Base-by-base conservation (phyloP, 92 coral and sea anemone species). In the Phenganax stokvisi region DNA sequence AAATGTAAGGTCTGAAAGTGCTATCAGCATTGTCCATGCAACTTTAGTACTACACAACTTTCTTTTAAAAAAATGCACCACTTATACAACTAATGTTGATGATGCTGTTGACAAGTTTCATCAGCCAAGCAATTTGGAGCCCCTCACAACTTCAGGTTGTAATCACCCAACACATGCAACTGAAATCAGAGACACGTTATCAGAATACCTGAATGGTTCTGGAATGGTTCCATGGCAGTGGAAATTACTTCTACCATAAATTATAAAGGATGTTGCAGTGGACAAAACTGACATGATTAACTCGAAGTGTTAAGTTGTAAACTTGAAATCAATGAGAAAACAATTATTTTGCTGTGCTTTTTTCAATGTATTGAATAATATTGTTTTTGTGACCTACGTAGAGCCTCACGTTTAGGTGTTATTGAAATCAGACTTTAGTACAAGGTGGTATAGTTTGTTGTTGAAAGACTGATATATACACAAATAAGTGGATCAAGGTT, bases 161-260 rank as follows among this genome's bases (percentile, higher is more conserved):
- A 85, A 85, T 74, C 75, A 85, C 82, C 72, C 85, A 12, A 85
- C 74, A 85, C 73, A 56, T 81, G 88, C 88, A 17, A 62, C 63
- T 3, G 0, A 20, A 12, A 56, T 82, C 17, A 53, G 89, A 28
- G 86, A 81, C 77, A 56, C 51, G 67, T 71, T 85, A 25, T 76
- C 53, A 16, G 74, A 69, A 3, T 86, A 81, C 82, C 83, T 86
- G 8, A 86, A 86, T 82, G 84, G 89, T 10, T 83, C 73, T 16
- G 86, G 85, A 28, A 85, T 80, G 75, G 85, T 85, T 17, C 65
- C 85, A 9, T 85, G 85, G 88, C 85, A 85, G 54, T 85, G 85
- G 82, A 85, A 81, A 62, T 52, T 75, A 44, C 85, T 51, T 53
- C 62, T 28, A 76, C 77, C 10, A 81, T 76, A 44, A 29, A 63